phyloP scores from a whole-genome alignment of 2,113 vertebrate species.

The Tichodroma muraria region DNA sequence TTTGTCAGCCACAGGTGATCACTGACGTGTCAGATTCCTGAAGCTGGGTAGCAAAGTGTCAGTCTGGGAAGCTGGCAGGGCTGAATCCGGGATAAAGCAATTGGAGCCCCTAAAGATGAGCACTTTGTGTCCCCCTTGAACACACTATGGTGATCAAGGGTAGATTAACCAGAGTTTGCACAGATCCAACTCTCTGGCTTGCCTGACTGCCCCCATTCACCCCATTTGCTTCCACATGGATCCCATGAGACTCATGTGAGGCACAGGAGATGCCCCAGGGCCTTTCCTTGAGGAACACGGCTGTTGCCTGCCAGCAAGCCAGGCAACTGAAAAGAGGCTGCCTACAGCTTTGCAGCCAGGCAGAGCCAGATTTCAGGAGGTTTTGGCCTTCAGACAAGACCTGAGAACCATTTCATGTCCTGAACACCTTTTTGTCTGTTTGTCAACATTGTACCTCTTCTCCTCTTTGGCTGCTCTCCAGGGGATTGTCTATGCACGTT shows the following conservation, averaged over 20 bases:
- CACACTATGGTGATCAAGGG: not conserved
- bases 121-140: not conserved
- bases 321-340: not conserved
- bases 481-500: rapidly evolving
- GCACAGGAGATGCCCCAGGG: not conserved
- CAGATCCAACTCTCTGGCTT: not conserved
- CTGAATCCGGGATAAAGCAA: not conserved
- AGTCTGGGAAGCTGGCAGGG: not conserved
- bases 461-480: not conserved
- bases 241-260: not conserved
- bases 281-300: not conserved
- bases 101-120: not conserved
- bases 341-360: not conserved
- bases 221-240: not conserved
- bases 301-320: not conserved
- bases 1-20: not conserved
- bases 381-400: not conserved
- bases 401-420: not conserved
- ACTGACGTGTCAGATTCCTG: not conserved
- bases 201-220: not conserved
- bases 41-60: not conserved
- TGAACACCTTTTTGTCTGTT: not conserved
- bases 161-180: not conserved
- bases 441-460: not conserved
- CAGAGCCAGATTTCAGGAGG: not conserved